These are phyloP conservation scores for Caenorhabditis sp. DNA, from an alignment of 2,888 invertebrate species.

Conservation along the genomic window DNA sequence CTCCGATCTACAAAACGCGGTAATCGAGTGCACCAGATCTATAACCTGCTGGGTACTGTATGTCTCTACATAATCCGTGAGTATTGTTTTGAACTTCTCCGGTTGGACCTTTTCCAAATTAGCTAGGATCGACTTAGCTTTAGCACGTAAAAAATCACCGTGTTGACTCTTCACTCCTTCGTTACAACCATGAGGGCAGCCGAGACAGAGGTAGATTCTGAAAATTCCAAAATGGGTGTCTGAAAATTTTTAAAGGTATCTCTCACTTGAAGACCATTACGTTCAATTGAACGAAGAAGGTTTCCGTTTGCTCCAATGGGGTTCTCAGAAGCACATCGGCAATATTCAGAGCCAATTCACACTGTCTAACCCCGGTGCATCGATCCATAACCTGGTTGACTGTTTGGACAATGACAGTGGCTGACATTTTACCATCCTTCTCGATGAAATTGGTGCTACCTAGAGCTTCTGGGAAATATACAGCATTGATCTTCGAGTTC, in stretches of 20 bases:
- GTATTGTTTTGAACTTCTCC: constrained; percentile 77
- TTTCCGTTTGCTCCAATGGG: constrained; percentile 76
- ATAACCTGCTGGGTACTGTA: constrained; percentile 79
- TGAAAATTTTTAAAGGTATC: too few species aligned
- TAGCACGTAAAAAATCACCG: constrained; percentile 84
- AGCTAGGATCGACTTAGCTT: constrained; percentile 58
- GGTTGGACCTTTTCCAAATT: constrained; percentile 49
- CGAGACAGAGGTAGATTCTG: constrained; percentile 86
- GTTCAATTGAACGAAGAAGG: constrained; percentile 55
- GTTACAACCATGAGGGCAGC: constrained; percentile 94
- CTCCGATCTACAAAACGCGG: constrained; percentile 83
- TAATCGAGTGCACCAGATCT: constrained; percentile 92
- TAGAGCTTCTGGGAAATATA: constrained; percentile 48
- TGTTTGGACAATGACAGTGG: constrained; percentile 79
- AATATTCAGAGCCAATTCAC: constrained; percentile 90
- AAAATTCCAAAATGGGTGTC: constrained; percentile 47
- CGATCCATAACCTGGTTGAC: constrained; percentile 79
- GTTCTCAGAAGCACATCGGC: constrained; percentile 90
- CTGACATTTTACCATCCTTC: constrained; percentile 90
- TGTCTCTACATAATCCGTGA: constrained; percentile 79
- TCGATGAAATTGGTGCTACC: constrained; percentile 86
- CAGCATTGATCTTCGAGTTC: constrained; percentile 31
- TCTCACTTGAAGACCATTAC: constrained; percentile 56
- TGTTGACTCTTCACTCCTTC: constrained; percentile 83
- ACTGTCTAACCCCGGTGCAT: constrained; percentile 84